A percentile compares a stretch with the other conserved stretches of the same genome.
Conservation (phyloP, 2,797 vertebrate genomes). For the Lithobates sylvaticus region DNA sequence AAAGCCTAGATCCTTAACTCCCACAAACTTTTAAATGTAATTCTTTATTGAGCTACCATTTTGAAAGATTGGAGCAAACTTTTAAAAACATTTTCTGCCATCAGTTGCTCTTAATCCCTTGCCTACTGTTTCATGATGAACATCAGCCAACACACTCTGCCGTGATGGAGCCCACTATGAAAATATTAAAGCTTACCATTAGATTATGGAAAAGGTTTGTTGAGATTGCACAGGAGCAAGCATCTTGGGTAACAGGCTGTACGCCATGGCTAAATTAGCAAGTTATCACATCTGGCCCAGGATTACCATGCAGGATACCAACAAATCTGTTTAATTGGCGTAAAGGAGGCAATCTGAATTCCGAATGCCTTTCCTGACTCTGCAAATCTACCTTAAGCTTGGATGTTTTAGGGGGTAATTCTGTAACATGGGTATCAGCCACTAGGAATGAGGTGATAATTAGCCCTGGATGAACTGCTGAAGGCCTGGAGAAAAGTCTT, state of each 20-base stretch:
- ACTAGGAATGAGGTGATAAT: slow-evolving; percentile 7
- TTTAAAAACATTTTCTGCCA: no score
- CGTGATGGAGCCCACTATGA: no score
- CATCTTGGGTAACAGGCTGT: not conserved
- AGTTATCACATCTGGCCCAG: not conserved
- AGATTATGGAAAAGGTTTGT: not conserved
- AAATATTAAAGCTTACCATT: not conserved
- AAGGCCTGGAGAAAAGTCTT: not conserved
- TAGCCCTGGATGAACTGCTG: not conserved
- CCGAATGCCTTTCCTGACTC: not conserved
- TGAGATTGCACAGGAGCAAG: not conserved
- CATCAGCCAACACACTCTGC: no score
- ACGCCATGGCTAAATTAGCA: not conserved
- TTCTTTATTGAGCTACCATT: not conserved
- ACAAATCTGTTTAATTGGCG: not conserved
- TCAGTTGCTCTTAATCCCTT: no score
- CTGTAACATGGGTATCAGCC: not conserved
- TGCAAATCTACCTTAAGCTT: slow-evolving; percentile 29
- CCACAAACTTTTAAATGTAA: no score
- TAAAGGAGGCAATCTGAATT: not conserved
- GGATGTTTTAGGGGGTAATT: not conserved
- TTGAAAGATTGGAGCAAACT: not conserved
- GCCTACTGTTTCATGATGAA: no score
- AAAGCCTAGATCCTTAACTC: no score
- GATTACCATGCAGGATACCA: not conserved